Percentiles rank a stretch among this genome's conserved stretches.
Evolutionary conservation across 2,113 vertebrate genomes (phyloP).

Genomic region (Vulpes lagopus): DNA sequence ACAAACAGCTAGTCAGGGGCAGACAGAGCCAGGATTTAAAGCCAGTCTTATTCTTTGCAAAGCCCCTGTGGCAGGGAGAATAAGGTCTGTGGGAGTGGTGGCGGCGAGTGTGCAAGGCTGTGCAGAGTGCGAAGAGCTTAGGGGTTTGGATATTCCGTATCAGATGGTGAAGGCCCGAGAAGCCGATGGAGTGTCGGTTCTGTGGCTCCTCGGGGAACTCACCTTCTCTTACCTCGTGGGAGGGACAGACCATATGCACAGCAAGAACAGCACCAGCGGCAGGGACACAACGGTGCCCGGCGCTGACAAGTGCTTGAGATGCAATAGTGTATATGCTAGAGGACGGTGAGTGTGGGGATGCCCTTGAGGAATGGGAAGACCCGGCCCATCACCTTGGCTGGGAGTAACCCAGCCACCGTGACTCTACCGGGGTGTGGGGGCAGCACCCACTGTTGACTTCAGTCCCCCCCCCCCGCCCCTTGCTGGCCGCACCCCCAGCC

Average conservation of each 20-base stretch:
- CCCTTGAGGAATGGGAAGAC: neutral
- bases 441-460: neutral
- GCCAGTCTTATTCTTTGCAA: neutral
- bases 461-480: rapidly evolving
- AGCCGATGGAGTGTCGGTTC: neutral
- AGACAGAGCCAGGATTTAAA: neutral
- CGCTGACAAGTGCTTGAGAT: neutral
- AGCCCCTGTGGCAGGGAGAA: neutral
- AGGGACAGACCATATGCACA: neutral
- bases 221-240: neutral
- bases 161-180: neutral
- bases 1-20: neutral
- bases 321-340: neutral
- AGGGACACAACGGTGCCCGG: neutral
- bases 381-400: neutral
- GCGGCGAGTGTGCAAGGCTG: neutral
- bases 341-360: neutral
- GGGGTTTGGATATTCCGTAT: neutral
- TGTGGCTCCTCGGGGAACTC: neutral
- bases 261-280: neutral
- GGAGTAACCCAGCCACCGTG: neutral
- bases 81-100: neutral
- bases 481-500: neutral
- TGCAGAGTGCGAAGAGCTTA: neutral
- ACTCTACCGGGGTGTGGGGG: neutral